These are phyloP conservation scores for Pentalonia nigronervosa DNA, from an alignment of 1,140 invertebrate species.

Conservation along the genomic window DNA sequence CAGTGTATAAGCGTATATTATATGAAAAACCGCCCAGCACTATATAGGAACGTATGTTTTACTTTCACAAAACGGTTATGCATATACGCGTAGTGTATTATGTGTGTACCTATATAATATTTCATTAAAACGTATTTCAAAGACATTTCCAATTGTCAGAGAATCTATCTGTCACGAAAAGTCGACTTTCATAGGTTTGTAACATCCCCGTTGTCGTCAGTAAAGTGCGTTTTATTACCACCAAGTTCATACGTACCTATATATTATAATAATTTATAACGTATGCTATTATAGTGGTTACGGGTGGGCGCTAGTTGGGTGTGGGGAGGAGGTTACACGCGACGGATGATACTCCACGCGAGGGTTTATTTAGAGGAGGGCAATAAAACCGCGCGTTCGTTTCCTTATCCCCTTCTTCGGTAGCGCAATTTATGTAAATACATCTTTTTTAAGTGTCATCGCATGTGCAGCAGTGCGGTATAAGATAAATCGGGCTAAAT, in stretches of 20 bases:
- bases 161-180: background rate
- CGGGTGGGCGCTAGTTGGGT: background rate
- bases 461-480: conserved; percentile 35
- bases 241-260: background rate
- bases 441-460: conserved; percentile 52
- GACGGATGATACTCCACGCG: background rate
- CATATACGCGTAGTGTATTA: background rate
- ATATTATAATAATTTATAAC: background rate
- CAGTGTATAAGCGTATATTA: background rate
- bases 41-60: background rate
- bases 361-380: conserved; percentile 26
- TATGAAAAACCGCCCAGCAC: background rate
- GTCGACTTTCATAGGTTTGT: background rate
- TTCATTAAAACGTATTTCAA: background rate
- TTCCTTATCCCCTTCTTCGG: conserved; percentile 28
- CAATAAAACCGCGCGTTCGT: background rate
- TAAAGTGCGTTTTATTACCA: background rate
- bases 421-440: conserved; percentile 29
- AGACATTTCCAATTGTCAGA: background rate
- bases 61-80: background rate
- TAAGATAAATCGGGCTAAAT: conserved; percentile 51
- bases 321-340: background rate
- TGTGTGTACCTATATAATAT: background rate
- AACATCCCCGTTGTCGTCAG: background rate
- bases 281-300: background rate